Conservation (phyloP, 2,113 vertebrate species). For the Percopsis transmontana region DNA sequence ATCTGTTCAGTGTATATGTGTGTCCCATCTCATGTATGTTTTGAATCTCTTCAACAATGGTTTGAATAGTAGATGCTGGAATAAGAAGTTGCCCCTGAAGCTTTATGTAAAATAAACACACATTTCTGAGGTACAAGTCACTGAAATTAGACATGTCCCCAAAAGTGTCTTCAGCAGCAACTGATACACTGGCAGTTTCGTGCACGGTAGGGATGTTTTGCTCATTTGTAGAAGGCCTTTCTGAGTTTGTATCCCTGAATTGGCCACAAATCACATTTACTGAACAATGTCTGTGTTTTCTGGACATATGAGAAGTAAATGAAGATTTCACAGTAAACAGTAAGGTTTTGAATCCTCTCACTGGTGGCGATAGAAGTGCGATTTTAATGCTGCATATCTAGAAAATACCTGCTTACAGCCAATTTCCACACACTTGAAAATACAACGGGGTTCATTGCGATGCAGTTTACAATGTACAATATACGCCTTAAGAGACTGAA, state of each 20-base stretch:
- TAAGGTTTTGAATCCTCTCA: not conserved
- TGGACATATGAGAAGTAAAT: constrained; percentile 30
- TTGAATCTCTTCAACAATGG: constrained; percentile 19
- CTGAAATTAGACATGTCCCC: constrained; percentile 4
- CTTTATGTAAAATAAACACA: constrained; percentile 43
- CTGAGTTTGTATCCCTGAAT: not conserved
- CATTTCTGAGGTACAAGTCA: constrained; percentile 31
- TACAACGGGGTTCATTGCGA: constrained; percentile 17
- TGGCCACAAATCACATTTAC: constrained; percentile 7
- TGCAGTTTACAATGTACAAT: constrained; percentile 37
- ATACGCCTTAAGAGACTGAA: constrained; percentile 20
- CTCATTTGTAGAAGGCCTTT: constrained; percentile 3
- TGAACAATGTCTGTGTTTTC: constrained; percentile 7
- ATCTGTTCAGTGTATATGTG: constrained; percentile 28
- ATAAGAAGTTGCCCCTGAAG: constrained; percentile 20
- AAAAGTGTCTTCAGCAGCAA: constrained; percentile 6
- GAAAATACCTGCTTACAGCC: constrained; percentile 30
- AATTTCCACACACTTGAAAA: constrained; percentile 35
- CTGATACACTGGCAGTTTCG: not conserved
- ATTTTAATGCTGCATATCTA: constrained; percentile 27
- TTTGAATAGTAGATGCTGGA: constrained; percentile 18
- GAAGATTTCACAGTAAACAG: not conserved
- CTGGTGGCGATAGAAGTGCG: constrained; percentile 28
- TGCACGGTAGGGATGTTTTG: not conserved
- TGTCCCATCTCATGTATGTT: constrained; percentile 16